Percentiles rank a stretch among this genome's conserved stretches.
Evolutionary conservation across 2,888 invertebrate genomes (phyloP).

Genomic region (Elysia crispata): DNA sequence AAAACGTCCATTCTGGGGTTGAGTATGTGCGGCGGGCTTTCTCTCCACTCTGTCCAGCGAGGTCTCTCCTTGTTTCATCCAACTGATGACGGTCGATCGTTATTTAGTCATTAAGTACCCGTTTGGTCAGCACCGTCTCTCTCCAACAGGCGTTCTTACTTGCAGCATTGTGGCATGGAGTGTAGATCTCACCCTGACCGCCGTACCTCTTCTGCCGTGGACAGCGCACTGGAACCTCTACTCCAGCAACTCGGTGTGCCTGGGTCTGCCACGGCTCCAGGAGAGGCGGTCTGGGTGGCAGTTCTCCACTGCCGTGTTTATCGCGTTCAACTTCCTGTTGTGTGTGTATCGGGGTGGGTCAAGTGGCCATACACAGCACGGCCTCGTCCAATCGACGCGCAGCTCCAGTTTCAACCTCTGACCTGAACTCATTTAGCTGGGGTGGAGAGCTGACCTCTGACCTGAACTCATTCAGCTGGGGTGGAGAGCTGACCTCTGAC

Average conservation of each 20-base stretch:
- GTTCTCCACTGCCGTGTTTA: conserved; percentile 71
- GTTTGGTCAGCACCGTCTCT: conserved; percentile 73
- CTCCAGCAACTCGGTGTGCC: conserved; percentile 66
- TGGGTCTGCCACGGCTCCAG: conserved; percentile 73
- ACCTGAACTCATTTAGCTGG: too few relatives aligned
- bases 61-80: conserved; percentile 82
- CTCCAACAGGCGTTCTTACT: conserved; percentile 56
- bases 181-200: conserved; percentile 62
- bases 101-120: conserved; percentile 82
- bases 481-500: too few relatives aligned
- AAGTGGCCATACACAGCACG: conserved; percentile 69
- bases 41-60: conserved; percentile 68
- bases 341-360: conserved; percentile 72
- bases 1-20: conserved; percentile 57
- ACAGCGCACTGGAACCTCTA: conserved; percentile 47
- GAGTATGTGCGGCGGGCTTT: conserved; percentile 59
- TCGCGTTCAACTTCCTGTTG: conserved; percentile 67
- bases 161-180: conserved; percentile 64
- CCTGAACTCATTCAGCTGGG: too few relatives aligned
- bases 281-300: conserved; percentile 74
- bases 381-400: conserved; percentile 72
- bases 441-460: too few relatives aligned
- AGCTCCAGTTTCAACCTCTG: conserved; percentile 60
- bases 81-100: conserved; percentile 82
- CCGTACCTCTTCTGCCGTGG: conserved; percentile 66